Base-by-base conservation (phyloP, 2,113 vertebrate genomes). In the Mustelus asterias region DNA sequence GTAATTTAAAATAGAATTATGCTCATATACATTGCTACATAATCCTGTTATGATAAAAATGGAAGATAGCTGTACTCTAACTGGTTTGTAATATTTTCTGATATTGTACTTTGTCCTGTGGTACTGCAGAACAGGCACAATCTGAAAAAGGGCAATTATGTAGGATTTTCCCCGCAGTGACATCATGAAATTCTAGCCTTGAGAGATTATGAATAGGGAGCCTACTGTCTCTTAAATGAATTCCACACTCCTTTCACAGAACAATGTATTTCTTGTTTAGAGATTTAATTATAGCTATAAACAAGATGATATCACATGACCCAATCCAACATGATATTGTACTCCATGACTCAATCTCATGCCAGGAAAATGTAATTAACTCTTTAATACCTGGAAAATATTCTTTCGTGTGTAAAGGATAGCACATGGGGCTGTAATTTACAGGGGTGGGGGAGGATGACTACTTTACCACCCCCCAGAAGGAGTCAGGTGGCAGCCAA, bases 241-340 rank as follows among this genome's bases (percentile, higher is more conserved):
- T 95, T 95, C 94, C 44, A 33, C 26, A 44, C 67, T 72, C 94
- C 67, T 37, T 95, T 26, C 69, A 70, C 44, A 8, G 67, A 70
- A 95, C 94, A 95, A 95, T 76, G 29, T 54, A 95, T 48, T 72
- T 94, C 69, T 72, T 95, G 94, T 95, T 72, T 76, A 72, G 69
- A 44, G 67, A 72, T 95, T 95, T 95, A 95, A 95, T 95, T 72
- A 95, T 95, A 95, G 67, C 24, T 95, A 72, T 95, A 72, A 95
- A 95, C 37, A 94, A 70, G 65, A 69, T 67, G 9, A 44, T 94
- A 69, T 67, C 92, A 89, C 60, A 92, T 65, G 58, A 63, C 89
- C 63, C 89, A 76, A 70, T 20, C 67, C 69, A 72, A 95, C 44
- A 48, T 54, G 94, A 70, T 44, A 29, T 72, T 72, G 67, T 95